Conservation (phyloP, 2,888 invertebrate species). For the Amphipoea lucens region DNA sequence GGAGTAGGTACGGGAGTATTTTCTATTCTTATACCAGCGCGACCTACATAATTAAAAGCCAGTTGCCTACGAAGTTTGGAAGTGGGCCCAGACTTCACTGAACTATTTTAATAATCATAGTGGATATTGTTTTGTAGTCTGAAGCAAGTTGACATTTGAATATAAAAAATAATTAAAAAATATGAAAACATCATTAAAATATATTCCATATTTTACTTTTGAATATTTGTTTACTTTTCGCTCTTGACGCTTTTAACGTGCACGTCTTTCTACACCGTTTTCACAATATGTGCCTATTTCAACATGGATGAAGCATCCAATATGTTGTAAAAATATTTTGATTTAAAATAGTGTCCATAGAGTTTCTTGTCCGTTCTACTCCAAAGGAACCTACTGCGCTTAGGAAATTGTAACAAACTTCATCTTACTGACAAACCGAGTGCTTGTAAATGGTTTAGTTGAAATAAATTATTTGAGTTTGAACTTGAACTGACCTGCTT, state of each 20-base stretch:
- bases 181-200: too few relatives aligned
- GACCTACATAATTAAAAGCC: too few relatives aligned
- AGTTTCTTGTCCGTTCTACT: not conserved
- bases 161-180: too few relatives aligned
- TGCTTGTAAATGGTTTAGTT: not conserved
- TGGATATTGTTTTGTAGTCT: not conserved
- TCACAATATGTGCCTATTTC: not conserved
- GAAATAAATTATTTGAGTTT: not conserved
- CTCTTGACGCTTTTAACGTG: not conserved
- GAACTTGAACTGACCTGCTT: constrained; percentile 73
- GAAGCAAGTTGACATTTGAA: not conserved
- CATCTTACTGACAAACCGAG: not conserved
- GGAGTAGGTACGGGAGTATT: not conserved
- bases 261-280: not conserved
- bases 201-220: not conserved
- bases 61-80: not conserved
- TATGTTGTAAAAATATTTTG: not conserved
- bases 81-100: not conserved
- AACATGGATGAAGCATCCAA: not conserved
- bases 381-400: not conserved
- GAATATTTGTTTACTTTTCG: not conserved
- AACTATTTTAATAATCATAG: not conserved
- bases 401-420: not conserved
- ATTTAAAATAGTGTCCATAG: not conserved
- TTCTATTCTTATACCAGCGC: not conserved